phyloP scores from a whole-genome alignment of 2,113 vertebrate genomes.

The Passerina amoena region DNA sequence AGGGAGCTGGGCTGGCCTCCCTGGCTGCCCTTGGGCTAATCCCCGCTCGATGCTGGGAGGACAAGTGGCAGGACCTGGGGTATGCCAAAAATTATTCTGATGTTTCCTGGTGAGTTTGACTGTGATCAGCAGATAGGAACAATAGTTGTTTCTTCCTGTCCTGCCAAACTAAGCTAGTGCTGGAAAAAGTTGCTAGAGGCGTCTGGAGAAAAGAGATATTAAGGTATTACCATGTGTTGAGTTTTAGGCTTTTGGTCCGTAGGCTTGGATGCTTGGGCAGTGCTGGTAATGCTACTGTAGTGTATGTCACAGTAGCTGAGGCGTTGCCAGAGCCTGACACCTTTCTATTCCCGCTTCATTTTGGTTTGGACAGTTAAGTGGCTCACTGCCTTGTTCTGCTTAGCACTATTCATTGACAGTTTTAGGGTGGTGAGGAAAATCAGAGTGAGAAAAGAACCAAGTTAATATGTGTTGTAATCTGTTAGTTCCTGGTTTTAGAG shows the following conservation, averaged over 20 bases:
- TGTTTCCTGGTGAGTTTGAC: background rate
- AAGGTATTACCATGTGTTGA: background rate
- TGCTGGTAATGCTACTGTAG: background rate
- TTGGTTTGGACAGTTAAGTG: background rate
- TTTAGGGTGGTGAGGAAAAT: background rate
- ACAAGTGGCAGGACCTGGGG: background rate
- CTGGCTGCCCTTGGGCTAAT: background rate
- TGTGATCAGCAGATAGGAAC: background rate
- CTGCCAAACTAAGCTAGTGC: background rate
- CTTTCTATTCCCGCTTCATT: background rate
- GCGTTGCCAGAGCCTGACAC: background rate
- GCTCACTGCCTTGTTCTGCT: background rate
- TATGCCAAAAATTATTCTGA: background rate
- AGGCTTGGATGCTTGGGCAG: background rate
- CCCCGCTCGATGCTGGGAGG: rapidly evolving
- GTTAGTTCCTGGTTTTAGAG: background rate
- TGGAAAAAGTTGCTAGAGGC: background rate
- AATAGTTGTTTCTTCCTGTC: background rate
- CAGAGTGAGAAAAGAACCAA: background rate
- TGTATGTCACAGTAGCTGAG: rapidly evolving
- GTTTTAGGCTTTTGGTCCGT: background rate
- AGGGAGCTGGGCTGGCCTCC: background rate
- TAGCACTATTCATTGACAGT: background rate
- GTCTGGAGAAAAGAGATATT: background rate
- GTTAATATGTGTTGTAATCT: background rate